Evolutionary conservation across 2,888 invertebrate species (phyloP), one percentile per base, ranked within the genome.

Genomic region (Drosophila koepferae): DNA sequence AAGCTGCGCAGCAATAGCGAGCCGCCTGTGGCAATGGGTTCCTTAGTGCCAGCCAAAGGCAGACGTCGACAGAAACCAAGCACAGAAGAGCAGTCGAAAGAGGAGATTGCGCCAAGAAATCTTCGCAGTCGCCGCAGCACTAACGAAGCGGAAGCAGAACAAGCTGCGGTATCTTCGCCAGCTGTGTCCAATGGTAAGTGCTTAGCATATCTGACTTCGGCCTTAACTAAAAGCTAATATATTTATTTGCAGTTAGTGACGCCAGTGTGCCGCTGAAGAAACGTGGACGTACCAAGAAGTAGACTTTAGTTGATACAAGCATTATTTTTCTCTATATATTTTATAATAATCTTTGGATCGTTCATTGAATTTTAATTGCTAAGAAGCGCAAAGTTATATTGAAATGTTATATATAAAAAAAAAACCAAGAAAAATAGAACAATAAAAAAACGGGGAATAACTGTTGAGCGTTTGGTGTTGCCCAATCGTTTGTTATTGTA

Each of bases 251-350:
- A 41, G 54, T 18, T 16, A 43, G 31, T 36, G 76, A 87, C 7
- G 18, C 68, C 9, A 59, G 28, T 49, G 61, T 79, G 49, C 86
- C 88, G 28, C 79, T 48, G 9, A 83, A 79, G 66, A 83, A 82
- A 61, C 85, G 86, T 14, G 63, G 81, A 0, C 63, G 82, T 8
- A 1, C 73, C 10, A 77, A 74, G 28, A 77, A 68, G 18, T 55
- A 49, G 40, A 3, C 3, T 31, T 10, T 40, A n/a, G 36, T 38
- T 40, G 3, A 16, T 10, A 40, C 23, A 59, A 44, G 16, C 44
- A 36, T 38, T 8, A 38, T 8, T n/a, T 59, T 59, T n/a, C 34
- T 31, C 23, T 8, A 18, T 43, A 7, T 28, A 38, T 18, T 40
- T 48, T 23, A 28, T 20, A 0, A 16, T 60, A 6, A 16, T 58